Conservation (phyloP, 2,888 invertebrate species). For the Schrankia costaestrigalis region DNA sequence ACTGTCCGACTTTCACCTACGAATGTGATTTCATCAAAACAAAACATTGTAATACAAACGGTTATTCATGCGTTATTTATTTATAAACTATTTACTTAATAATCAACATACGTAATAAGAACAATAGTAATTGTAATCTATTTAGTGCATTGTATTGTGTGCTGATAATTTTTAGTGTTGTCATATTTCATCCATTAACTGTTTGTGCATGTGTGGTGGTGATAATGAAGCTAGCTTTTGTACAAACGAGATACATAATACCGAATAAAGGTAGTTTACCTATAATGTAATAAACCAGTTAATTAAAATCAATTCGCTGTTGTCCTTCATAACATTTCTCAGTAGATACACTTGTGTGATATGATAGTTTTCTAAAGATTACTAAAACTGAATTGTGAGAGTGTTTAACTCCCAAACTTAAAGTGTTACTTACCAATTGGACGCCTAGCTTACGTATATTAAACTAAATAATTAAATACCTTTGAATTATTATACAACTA, state of each 20-base stretch:
- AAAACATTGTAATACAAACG: slow-evolving; percentile 29
- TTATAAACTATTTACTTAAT: slow-evolving; percentile 16
- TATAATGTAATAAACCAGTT: too few species aligned
- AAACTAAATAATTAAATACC: too few species aligned
- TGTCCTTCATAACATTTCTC: too few species aligned
- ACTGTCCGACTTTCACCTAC: slow-evolving; percentile 64
- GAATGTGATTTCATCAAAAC: slow-evolving; percentile 51
- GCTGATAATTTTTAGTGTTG: slow-evolving; percentile 24
- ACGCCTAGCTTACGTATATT: too few species aligned
- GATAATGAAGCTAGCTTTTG: slow-evolving; percentile 34
- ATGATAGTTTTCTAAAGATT: too few species aligned
- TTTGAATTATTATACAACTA: too few species aligned
- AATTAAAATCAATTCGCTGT: too few species aligned
- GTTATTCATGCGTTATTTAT: slow-evolving; percentile 27
- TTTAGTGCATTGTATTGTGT: slow-evolving; percentile 29
- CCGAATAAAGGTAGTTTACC: too few species aligned
- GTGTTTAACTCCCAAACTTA: too few species aligned
- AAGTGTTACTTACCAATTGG: too few species aligned
- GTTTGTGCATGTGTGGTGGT: slow-evolving; percentile 50
- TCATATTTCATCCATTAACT: slow-evolving; percentile 36
- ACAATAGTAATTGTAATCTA: slow-evolving; percentile 1
- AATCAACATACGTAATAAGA: slow-evolving; percentile 8
- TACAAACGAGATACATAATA: slow-evolving; percentile 33
- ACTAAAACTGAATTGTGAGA: too few species aligned
- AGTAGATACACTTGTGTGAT: too few species aligned